Conservation (phyloP, 2,113 vertebrate genomes). For the Amphiprion percula region DNA sequence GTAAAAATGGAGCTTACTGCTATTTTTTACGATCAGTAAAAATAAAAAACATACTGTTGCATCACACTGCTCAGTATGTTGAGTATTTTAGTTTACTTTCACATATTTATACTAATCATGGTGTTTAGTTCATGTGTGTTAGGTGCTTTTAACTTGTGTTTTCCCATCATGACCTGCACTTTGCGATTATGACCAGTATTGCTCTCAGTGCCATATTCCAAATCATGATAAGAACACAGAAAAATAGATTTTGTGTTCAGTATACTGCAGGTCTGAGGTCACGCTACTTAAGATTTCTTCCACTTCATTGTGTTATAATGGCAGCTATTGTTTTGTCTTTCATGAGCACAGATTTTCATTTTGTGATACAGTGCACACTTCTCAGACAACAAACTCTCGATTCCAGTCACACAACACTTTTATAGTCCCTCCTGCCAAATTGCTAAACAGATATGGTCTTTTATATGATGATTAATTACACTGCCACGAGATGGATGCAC, state of each 20-base stretch:
- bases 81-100: too few relatives aligned
- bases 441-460: not conserved
- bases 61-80: too few relatives aligned
- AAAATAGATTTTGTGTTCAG: not conserved
- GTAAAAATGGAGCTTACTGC: too few relatives aligned
- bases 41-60: too few relatives aligned
- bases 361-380: not conserved
- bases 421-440: not conserved
- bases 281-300: not conserved
- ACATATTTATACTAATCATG: not conserved
- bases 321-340: not conserved
- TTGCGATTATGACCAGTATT: not conserved
- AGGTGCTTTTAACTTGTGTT: not conserved
- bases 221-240: not conserved
- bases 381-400: not conserved
- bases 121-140: not conserved
- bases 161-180: not conserved
- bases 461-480: constrained; percentile 6
- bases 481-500: not conserved
- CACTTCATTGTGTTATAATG: not conserved
- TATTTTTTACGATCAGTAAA: too few relatives aligned
- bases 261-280: not conserved
- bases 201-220: not conserved
- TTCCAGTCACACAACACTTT: not conserved
- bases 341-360: not conserved